Conservation (phyloP, 2,113 vertebrate genomes). For the Muntiacus muntjak region DNA sequence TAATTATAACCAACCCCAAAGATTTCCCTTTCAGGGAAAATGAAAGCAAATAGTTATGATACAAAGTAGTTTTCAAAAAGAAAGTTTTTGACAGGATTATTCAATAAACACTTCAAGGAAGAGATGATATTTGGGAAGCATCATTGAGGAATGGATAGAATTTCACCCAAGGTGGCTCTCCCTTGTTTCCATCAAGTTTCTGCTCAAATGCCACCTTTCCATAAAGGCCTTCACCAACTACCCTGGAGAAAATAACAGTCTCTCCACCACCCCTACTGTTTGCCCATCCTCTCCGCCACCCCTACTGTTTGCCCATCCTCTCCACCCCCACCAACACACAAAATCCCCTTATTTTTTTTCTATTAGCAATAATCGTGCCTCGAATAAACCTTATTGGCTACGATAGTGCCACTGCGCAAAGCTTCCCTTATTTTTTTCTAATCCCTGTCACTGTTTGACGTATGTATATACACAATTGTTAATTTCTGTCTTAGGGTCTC, state of each 20-base stretch:
- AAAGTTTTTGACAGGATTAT: neutral
- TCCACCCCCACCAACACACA: neutral
- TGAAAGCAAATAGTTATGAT: neutral
- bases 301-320: neutral
- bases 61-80: neutral
- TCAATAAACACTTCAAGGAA: neutral
- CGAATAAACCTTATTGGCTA: no score
- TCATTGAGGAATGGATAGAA: neutral
- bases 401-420: no score
- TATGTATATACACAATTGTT: neutral
- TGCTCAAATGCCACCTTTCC: neutral
- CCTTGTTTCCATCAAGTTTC: neutral
- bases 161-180: neutral
- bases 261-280: fast-evolving
- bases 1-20: neutral
- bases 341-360: neutral
- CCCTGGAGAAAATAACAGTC: neutral
- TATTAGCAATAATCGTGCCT: neutral
- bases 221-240: neutral
- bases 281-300: neutral
- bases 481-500: neutral
- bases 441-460: neutral
- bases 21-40: neutral
- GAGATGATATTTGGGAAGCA: neutral
- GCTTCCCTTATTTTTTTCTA: neutral